Percentiles rank a stretch among this genome's conserved stretches.
Conservation (phyloP, 2,797 vertebrate genomes). For the Carcharodon carcharias region DNA sequence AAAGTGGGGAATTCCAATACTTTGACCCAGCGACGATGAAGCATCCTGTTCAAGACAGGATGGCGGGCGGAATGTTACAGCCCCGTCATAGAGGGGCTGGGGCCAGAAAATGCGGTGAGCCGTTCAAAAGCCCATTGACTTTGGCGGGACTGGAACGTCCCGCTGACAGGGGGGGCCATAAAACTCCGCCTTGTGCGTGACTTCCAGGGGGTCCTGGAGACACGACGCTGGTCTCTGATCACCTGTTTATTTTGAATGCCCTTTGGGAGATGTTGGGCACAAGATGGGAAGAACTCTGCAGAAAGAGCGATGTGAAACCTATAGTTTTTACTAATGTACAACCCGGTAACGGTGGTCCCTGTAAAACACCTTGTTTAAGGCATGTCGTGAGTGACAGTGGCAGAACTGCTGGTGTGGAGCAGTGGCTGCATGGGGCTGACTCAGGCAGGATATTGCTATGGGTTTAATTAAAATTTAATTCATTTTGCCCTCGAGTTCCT, state of each 20-base stretch:
- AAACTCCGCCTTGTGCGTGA: too few relatives aligned
- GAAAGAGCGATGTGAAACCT: neutral
- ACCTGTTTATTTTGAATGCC: neutral
- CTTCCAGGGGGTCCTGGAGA: neutral
- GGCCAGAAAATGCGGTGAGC: too few relatives aligned
- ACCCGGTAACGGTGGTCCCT: neutral
- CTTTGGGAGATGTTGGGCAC: neutral
- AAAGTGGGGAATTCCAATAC: neutral
- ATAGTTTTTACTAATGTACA: neutral
- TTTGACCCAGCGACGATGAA: neutral
- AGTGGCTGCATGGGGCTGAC: neutral
- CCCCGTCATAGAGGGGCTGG: too few relatives aligned
- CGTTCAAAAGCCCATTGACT: too few relatives aligned
- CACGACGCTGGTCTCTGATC: too few relatives aligned
- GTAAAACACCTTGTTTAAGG: neutral
- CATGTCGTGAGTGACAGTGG: neutral
- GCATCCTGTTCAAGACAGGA: neutral
- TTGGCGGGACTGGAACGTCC: too few relatives aligned
- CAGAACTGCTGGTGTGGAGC: neutral
- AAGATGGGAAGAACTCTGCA: neutral
- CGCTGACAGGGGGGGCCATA: too few relatives aligned
- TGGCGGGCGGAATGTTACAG: neutral
- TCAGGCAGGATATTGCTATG: neutral
- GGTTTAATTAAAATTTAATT: constrained; percentile 32
- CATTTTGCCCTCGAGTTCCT: constrained; percentile 7